Conservation (phyloP, 1,140 invertebrate genomes). For the Stenopsyche tienmushanensis region DNA sequence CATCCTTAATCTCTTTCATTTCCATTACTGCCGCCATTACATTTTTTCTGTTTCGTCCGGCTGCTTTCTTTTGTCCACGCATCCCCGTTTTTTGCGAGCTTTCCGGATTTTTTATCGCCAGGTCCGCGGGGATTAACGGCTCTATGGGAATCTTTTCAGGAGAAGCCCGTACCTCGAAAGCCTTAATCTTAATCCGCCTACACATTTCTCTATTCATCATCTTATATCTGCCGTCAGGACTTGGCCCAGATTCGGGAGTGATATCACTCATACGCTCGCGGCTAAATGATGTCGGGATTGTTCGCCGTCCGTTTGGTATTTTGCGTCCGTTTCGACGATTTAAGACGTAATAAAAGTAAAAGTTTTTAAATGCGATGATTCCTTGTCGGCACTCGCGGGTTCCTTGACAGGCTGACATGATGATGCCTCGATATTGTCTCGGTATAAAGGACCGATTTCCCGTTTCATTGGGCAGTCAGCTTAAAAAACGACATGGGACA, state of each 20-base stretch:
- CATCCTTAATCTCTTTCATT: conserved; percentile 43
- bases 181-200: conserved; percentile 21
- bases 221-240: no score
- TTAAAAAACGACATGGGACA: conserved; percentile 16
- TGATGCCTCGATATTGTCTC: conserved; percentile 33
- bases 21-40: conserved; percentile 40
- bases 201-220: conserved; percentile 22
- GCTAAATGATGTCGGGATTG: neutral
- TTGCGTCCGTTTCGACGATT: no score
- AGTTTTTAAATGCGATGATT: conserved; percentile 18
- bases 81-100: conserved; percentile 16
- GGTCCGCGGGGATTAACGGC: conserved; percentile 36
- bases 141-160: conserved; percentile 33
- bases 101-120: conserved; percentile 37
- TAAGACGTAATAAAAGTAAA: neutral
- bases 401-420: conserved; percentile 22
- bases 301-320: neutral
- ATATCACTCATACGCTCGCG: conserved; percentile 6
- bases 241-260: no score
- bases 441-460: conserved; percentile 19
- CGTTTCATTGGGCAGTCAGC: conserved; percentile 24
- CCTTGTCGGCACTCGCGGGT: conserved; percentile 2
- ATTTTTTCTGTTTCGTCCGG: conserved; percentile 34
- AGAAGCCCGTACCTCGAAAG: neutral
- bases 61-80: conserved; percentile 18